phyloP scores from a whole-genome alignment of 2,888 invertebrate species.

The Globia sparganii region DNA sequence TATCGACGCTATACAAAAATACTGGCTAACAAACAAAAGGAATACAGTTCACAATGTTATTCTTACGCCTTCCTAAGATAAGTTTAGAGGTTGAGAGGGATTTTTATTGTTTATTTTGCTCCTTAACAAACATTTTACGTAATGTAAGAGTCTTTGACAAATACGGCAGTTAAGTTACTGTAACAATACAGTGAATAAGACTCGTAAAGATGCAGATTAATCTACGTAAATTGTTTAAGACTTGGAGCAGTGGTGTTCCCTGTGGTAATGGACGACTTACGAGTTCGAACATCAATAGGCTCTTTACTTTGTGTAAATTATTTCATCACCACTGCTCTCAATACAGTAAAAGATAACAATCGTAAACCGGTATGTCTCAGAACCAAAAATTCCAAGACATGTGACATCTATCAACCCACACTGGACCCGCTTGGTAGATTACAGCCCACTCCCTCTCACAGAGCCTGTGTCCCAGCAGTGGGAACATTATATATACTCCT shows the following conservation, averaged over 20 bases:
- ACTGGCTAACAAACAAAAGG: conserved; percentile 76
- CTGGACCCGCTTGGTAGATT: too few relatives aligned
- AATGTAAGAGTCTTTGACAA: neutral
- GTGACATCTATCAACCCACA: too few relatives aligned
- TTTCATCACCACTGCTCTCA: too few relatives aligned
- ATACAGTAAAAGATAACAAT: neutral
- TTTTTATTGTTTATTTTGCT: conserved; percentile 51
- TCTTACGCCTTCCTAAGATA: conserved; percentile 62
- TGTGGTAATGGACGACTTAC: too few relatives aligned
- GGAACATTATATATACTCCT: too few relatives aligned
- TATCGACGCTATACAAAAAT: conserved; percentile 78
- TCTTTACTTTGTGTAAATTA: too few relatives aligned
- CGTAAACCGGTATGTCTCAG: too few relatives aligned
- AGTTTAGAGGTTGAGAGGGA: conserved; percentile 54
- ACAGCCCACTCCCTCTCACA: too few relatives aligned
- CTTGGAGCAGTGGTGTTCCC: too few relatives aligned
- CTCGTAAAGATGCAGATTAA: neutral
- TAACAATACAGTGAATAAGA: neutral
- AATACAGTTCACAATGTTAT: conserved; percentile 64
- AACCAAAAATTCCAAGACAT: too few relatives aligned
- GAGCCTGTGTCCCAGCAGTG: too few relatives aligned
- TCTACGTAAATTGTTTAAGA: neutral
- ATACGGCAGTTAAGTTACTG: neutral
- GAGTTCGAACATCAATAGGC: too few relatives aligned
- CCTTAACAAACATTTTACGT: conserved; percentile 27